Conservation (phyloP, 2,888 invertebrate species). For the Caenorhabditis angaria region DNA sequence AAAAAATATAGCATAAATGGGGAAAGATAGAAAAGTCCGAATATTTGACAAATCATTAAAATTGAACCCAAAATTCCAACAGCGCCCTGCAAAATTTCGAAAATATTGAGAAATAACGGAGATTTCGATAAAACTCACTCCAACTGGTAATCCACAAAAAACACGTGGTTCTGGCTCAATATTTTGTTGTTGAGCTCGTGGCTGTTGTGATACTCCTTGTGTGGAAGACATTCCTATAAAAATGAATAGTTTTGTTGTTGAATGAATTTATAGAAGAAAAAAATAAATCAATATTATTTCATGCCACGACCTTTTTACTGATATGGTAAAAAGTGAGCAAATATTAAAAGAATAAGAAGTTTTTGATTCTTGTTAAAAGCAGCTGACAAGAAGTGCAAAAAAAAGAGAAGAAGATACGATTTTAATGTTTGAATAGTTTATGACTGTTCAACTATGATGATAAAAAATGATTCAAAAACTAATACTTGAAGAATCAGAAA, state of each 20-base stretch:
- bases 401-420: neutral
- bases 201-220: conserved; percentile 1
- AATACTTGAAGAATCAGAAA: neutral
- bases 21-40: conserved; percentile 32
- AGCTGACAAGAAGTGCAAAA: conserved; percentile 6
- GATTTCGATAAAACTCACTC: conserved; percentile 18
- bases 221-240: neutral
- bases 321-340: conserved; percentile 22
- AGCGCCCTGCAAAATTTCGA: conserved; percentile 24
- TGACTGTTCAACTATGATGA: neutral
- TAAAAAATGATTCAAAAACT: too few species aligned
- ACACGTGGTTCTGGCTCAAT: conserved; percentile 39
- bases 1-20: conserved; percentile 41
- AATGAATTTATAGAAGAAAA: neutral
- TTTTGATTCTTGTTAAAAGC: neutral
- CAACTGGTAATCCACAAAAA: conserved; percentile 36
- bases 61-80: conserved; percentile 39
- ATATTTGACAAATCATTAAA: conserved; percentile 44
- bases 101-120: too few species aligned
- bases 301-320: neutral
- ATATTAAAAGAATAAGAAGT: conserved; percentile 15
- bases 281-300: neutral
- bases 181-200: neutral
- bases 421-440: conserved; percentile 7
- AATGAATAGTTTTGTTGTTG: neutral